phyloP scores from a whole-genome alignment of 1,140 invertebrate species.

The roundworm (Caenorhabditis elegans) region DNA sequence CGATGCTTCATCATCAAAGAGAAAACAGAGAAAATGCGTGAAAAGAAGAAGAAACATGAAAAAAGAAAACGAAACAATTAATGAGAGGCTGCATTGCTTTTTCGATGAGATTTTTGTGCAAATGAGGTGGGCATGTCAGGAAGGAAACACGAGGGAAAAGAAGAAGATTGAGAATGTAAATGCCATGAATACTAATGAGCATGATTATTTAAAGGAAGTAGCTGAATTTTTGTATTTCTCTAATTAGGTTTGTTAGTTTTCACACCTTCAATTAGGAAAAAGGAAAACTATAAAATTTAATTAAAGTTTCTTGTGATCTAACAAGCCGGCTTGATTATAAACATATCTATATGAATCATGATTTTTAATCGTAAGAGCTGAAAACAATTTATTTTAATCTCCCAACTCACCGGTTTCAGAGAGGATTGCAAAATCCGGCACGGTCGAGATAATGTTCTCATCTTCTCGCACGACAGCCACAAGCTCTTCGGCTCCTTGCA shows the following conservation, averaged over 20 bases:
- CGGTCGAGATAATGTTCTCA: constrained; percentile 59
- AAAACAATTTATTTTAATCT: neutral
- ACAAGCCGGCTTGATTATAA: too few species aligned
- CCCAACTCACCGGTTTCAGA: constrained; percentile 56
- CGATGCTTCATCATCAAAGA: neutral
- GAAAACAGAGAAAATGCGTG: neutral
- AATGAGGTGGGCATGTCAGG: neutral
- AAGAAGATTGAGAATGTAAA: constrained; percentile 10
- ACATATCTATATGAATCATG: neutral
- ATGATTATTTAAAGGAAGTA: constrained; percentile 30
- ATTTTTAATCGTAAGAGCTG: neutral
- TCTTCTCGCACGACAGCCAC: constrained; percentile 61
- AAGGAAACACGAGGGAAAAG: neutral
- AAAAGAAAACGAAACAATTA: neutral
- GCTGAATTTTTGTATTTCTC: neutral
- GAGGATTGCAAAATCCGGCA: constrained; percentile 58
- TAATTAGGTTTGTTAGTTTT: constrained; percentile 31
- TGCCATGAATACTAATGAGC: constrained; percentile 27
- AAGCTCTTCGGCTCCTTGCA: constrained; percentile 61
- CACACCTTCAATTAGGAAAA: too few species aligned
- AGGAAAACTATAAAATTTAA: too few species aligned
- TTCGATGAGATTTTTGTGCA: constrained; percentile 10
- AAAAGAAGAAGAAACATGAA: neutral
- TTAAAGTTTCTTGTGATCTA: too few species aligned
- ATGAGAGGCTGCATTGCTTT: constrained; percentile 20